phyloP scores from a whole-genome alignment of 1,140 invertebrate species.

The Bombus balteatus region DNA sequence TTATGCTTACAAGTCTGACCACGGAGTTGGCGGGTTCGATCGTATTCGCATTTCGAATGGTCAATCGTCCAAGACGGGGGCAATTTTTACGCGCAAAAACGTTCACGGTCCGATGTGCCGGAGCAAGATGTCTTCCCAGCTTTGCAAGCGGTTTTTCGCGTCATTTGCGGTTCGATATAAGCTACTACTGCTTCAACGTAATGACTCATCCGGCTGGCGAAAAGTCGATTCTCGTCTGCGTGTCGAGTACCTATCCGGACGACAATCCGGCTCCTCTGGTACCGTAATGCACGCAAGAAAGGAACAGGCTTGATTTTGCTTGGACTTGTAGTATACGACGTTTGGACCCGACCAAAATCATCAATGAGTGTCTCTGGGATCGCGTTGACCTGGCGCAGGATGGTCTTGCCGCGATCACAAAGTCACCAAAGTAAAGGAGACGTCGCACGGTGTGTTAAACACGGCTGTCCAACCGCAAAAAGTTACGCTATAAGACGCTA shows the following conservation, averaged over 20 bases:
- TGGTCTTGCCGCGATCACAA: not conserved
- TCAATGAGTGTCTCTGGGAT: conserved; percentile 56
- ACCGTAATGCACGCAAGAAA: conserved; percentile 64
- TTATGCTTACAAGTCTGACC: not conserved
- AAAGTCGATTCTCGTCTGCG: conserved; percentile 46
- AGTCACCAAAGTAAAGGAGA: no score
- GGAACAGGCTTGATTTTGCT: conserved; percentile 53
- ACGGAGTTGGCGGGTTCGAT: not conserved
- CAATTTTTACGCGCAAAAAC: conserved; percentile 45
- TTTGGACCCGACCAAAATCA: conserved; percentile 56
- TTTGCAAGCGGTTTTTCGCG: conserved; percentile 43
- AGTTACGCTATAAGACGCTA: no score
- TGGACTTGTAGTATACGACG: conserved; percentile 40
- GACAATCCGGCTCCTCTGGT: conserved; percentile 48
- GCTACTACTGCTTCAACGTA: conserved; percentile 25
- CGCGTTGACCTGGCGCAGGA: not conserved
- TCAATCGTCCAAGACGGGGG: conserved; percentile 44
- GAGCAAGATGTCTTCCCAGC: conserved; percentile 23
- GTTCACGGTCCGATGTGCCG: conserved; percentile 11
- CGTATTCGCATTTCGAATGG: conserved; percentile 33
- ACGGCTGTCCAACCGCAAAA: not conserved
- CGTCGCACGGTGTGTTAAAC: not conserved
- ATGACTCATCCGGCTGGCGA: conserved; percentile 41
- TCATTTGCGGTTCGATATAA: conserved; percentile 50
- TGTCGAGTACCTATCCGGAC: conserved; percentile 35